Percentiles rank a stretch among this genome's conserved stretches.
Conservation (phyloP, 2,797 vertebrate species). For the Oreochromis grahami region DNA sequence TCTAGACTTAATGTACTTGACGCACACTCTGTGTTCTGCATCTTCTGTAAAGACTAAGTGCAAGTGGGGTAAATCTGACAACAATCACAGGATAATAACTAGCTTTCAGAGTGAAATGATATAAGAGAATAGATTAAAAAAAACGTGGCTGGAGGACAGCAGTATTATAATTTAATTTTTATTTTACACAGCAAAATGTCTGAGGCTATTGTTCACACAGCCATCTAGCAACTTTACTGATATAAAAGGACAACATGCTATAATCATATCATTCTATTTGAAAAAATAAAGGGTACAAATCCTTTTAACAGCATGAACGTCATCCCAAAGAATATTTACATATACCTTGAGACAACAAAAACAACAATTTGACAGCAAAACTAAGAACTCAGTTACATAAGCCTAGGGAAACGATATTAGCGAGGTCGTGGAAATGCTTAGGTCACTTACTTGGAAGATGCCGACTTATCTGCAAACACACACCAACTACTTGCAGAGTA, state of each 20-base stretch:
- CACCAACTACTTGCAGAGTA: not conserved
- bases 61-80: not conserved
- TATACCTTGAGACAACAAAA: not conserved
- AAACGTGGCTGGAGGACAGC: not conserved
- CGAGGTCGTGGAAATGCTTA: fast-evolving
- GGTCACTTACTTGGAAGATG: not conserved
- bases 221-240: not conserved
- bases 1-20: not conserved
- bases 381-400: not conserved
- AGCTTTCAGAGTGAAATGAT: not conserved
- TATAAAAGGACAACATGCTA: not conserved
- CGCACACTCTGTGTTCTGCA: not conserved
- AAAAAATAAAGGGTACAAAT: not conserved
- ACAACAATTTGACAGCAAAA: not conserved
- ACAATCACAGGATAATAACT: not conserved
- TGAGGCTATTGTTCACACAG: not conserved
- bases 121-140: not conserved
- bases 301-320: fast-evolving
- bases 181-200: not conserved
- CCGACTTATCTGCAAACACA: not conserved
- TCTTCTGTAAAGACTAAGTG: not conserved
- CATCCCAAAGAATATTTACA: not conserved
- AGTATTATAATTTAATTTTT: not conserved
- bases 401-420: not conserved
- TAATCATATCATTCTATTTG: fast-evolving